phyloP scores from a whole-genome alignment of 2,113 vertebrate genomes.

The Apistogramma diplotaenia region DNA sequence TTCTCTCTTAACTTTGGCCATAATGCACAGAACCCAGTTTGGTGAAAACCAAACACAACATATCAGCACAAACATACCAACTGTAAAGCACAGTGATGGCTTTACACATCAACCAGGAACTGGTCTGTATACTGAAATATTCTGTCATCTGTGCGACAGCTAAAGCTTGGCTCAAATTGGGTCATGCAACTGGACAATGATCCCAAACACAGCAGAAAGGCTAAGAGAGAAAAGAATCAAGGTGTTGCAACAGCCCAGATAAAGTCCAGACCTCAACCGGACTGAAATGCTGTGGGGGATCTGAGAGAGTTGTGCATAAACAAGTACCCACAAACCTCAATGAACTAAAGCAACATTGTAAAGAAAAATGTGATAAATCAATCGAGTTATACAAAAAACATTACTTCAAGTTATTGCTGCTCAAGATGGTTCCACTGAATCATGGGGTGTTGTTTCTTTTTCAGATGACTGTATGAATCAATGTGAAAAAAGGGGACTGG shows the following conservation, averaged over 20 bases:
- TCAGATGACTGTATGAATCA: no score
- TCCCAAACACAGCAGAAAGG: neutral
- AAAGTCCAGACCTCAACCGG: neutral
- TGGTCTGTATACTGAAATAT: no score
- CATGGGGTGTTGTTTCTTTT: no score
- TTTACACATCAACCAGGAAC: neutral
- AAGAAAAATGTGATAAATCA: no score
- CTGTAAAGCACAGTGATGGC: fast-evolving
- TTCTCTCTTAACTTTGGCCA: neutral
- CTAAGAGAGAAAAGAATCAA: neutral
- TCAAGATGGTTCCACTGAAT: no score
- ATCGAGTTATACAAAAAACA: no score
- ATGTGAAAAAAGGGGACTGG: constrained; percentile 12
- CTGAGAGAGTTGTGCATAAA: no score
- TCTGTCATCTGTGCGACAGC: neutral
- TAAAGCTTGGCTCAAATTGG: neutral
- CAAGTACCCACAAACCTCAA: no score
- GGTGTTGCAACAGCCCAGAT: neutral
- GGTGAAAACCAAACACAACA: no score
- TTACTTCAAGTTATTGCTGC: no score
- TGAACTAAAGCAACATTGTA: no score
- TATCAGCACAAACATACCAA: no score
- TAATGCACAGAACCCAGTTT: neutral
- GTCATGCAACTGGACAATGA: neutral
- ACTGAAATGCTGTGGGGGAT: neutral